Conservation (phyloP, 2,113 vertebrate species). For the Protomyctophum bolini region DNA sequence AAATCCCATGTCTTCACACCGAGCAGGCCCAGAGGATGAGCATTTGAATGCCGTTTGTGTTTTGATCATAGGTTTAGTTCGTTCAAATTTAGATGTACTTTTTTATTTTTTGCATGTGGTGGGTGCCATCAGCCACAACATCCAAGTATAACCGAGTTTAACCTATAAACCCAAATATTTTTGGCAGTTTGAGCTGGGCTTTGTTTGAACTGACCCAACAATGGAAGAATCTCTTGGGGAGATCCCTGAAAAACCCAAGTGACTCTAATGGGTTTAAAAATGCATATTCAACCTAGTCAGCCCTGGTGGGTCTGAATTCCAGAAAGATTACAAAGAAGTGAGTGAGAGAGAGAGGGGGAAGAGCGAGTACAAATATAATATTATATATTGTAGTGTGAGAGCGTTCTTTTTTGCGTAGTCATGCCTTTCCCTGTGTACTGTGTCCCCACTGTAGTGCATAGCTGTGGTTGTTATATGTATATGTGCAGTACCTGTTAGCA, state of each 20-base stretch:
- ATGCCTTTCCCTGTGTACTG: slow-evolving; percentile 10
- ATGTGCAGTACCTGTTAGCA: slow-evolving; percentile 29
- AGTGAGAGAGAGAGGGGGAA: slow-evolving; percentile 19
- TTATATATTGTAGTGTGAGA: slow-evolving; percentile 23
- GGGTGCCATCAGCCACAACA: too few relatives aligned
- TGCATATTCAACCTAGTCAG: slow-evolving; percentile 1
- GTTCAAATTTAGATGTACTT: too few relatives aligned
- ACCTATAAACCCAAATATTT: not conserved
- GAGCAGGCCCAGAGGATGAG: not conserved
- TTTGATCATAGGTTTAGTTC: too few relatives aligned
- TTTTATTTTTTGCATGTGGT: too few relatives aligned
- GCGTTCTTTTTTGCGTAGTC: slow-evolving; percentile 24
- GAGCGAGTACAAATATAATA: slow-evolving; percentile 5
- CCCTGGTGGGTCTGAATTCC: not conserved
- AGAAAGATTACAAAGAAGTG: slow-evolving; percentile 27
- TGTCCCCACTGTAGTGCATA: slow-evolving; percentile 46
- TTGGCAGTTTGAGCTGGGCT: not conserved
- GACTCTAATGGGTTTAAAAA: slow-evolving; percentile 5
- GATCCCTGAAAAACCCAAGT: not conserved
- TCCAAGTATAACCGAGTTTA: too few relatives aligned
- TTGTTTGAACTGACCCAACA: not conserved
- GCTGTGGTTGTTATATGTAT: slow-evolving; percentile 27
- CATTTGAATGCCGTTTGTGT: not conserved
- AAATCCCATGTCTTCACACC: not conserved
- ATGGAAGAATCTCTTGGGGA: not conserved